These are phyloP conservation scores for Andrena fulva DNA, from an alignment of 2,888 invertebrate species.

Conservation along the genomic window DNA sequence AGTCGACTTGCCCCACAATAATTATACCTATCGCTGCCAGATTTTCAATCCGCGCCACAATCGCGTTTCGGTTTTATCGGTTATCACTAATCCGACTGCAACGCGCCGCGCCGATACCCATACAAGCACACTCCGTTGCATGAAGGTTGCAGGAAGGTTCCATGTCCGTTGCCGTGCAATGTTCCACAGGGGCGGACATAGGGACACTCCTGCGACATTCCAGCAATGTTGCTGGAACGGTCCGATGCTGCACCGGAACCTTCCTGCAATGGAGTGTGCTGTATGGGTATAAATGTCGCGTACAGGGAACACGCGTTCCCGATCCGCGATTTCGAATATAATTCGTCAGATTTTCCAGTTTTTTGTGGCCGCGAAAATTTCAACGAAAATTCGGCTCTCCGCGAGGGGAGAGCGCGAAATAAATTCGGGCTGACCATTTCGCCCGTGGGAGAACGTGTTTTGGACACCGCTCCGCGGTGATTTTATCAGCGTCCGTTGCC, in stretches of 20 bases:
- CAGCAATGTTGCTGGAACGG: no score
- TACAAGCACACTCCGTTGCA: no score
- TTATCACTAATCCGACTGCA: slow-evolving; percentile 17
- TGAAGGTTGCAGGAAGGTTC: no score
- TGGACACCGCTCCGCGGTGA: not conserved
- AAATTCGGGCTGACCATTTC: no score
- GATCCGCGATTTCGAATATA: slow-evolving; percentile 12
- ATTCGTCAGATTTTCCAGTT: slow-evolving; percentile 2
- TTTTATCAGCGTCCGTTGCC: not conserved
- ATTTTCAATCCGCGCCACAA: not conserved
- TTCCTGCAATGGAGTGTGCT: no score
- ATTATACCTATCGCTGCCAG: slow-evolving; percentile 17
- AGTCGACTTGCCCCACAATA: not conserved
- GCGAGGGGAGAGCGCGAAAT: no score
- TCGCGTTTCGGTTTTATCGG: slow-evolving; percentile 10
- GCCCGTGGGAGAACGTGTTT: not conserved
- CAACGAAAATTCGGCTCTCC: not conserved
- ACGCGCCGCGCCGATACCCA: not conserved
- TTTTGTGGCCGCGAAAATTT: slow-evolving; percentile 10
- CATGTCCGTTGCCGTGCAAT: no score
- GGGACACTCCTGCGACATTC: no score
- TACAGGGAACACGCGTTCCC: not conserved
- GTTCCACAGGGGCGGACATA: no score
- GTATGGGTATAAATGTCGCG: slow-evolving; percentile 7
- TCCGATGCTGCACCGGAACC: no score